Base-by-base conservation (phyloP, 2,797 vertebrate genomes). In the Numenius phaeopus region DNA sequence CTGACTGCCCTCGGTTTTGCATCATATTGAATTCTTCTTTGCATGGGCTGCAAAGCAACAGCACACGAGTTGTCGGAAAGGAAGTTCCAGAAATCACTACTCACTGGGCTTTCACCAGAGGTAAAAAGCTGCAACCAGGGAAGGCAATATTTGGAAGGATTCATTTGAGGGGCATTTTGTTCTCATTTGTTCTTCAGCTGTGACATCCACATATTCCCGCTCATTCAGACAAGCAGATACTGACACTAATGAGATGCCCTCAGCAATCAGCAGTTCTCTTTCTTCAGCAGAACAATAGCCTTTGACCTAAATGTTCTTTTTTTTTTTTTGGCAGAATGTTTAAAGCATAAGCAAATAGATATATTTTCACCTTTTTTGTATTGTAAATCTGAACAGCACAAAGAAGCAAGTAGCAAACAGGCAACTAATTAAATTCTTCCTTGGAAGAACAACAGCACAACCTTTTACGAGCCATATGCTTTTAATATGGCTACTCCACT, bases 341-440 rank as follows among this genome's bases (percentile, higher is more conserved):
- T 77, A 54, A 91, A 80, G 61, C 67, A 81, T 52, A 49, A 76
- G n/a, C 15, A 91, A 90, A 91, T 9, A 52, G 42, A 88, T 59
- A 49, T 32, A 85, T 90, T 77, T 92, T 89, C 71, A 77, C 70
- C n/a, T 78, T 75, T 89, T 87, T 67, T 58, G 13, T 83, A 37
- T 86, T 52, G 34, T 58, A 88, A 88, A 90, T 40, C 39, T 86
- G 44, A 85, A 39, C 19, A 86, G 64, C 69, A 39, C 55, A 66
- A 89, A 90, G 61, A 69, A 54, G 13, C 24, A 90, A 65, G 59
- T 27, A 86, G 58, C 0, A 1, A 94, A 62, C 42, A 66, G 65
- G 47, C 77, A 88, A 88, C 30, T 81, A 94, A 94, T 94, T 89
- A 91, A 89, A 91, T 94, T 71, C 21, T 87, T 75, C 47, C 81